A percentile compares a stretch with the other conserved stretches of the same genome.
phyloP scores from a whole-genome alignment of 2,888 invertebrate genomes.

The Orchesella flavescens region DNA sequence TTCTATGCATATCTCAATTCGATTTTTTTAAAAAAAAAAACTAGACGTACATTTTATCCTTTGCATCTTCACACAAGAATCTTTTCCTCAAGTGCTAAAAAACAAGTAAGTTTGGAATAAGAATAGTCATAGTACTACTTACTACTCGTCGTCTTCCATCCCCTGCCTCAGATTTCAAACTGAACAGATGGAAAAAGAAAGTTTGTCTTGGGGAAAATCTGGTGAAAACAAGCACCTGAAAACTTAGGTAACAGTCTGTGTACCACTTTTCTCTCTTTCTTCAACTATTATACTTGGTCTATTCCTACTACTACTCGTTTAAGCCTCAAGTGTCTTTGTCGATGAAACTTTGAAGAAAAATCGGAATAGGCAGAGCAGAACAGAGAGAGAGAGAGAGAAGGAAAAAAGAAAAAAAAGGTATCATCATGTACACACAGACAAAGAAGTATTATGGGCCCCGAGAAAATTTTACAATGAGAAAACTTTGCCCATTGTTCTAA shows the following conservation, averaged over 20 bases:
- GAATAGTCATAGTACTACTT: constrained; percentile 10
- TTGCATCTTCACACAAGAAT: background rate
- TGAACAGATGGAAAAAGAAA: constrained; percentile 52
- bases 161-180: background rate
- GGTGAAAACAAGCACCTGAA: constrained; percentile 60
- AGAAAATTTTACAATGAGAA: constrained; percentile 65
- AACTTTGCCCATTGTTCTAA: constrained; percentile 65
- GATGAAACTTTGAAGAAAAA: constrained; percentile 6
- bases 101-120: background rate
- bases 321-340: constrained; percentile 46
- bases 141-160: background rate
- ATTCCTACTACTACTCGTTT: background rate
- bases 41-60: background rate
- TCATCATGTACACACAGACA: constrained; percentile 36
- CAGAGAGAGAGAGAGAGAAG: constrained; percentile 7
- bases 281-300: background rate
- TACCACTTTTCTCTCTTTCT: background rate
- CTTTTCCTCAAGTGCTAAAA: background rate
- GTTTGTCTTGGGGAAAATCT: constrained; percentile 29
- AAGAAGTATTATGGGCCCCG: constrained; percentile 31
- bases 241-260: constrained; percentile 59
- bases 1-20: background rate
- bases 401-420: constrained; percentile 16
- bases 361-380: constrained; percentile 1
- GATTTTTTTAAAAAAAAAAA: background rate